Evolutionary conservation across 2,797 vertebrate species (phyloP).

Genomic region (Spatula versicolor): DNA sequence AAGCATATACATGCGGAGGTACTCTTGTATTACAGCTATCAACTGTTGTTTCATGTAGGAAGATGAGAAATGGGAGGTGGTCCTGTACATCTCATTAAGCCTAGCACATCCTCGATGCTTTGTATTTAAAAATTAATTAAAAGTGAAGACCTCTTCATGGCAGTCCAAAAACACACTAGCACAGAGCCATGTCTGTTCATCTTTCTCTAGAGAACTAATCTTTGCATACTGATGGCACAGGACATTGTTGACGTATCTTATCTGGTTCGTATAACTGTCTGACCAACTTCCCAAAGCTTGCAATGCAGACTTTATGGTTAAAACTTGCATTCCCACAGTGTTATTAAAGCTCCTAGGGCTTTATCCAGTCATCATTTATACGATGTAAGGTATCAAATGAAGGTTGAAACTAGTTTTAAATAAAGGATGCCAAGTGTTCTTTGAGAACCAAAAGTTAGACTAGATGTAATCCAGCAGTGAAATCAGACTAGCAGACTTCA

Average conservation of each 20-base stretch:
- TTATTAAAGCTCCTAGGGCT: not conserved
- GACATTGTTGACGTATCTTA: not conserved
- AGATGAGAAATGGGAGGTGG: not conserved
- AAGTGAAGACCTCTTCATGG: not conserved
- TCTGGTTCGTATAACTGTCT: not conserved
- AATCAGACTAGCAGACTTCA: not conserved
- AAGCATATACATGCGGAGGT: not conserved
- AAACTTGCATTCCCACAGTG: not conserved
- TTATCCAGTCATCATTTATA: not conserved
- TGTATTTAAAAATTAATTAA: slow-evolving; percentile 27
- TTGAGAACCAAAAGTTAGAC: not conserved
- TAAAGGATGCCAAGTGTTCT: not conserved
- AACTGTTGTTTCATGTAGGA: not conserved
- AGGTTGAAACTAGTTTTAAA: not conserved
- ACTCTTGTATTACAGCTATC: not conserved
- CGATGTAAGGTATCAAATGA: not conserved
- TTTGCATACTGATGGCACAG: not conserved
- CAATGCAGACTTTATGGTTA: not conserved
- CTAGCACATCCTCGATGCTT: not conserved
- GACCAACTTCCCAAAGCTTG: not conserved
- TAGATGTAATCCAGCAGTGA: not conserved
- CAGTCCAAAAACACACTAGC: not conserved
- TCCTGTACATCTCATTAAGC: not conserved
- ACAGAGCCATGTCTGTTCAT: not conserved
- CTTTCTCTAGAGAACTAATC: not conserved